Evolutionary conservation across 2,113 vertebrate genomes (phyloP).

Genomic region (Acanthisitta chloris): DNA sequence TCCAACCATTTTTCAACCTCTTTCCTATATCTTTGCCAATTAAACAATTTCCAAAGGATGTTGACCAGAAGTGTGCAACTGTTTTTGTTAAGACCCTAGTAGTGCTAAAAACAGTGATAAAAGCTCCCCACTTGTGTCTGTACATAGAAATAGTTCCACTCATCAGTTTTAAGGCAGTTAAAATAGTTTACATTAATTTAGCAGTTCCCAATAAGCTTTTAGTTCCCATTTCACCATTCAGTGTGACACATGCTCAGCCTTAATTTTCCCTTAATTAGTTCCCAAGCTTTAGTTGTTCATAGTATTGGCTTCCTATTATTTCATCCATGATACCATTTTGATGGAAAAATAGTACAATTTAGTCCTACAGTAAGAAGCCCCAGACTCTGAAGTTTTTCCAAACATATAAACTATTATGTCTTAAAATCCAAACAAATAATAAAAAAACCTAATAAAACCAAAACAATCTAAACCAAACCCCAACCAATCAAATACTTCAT

Average conservation of each 20-base stretch:
- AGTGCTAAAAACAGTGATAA: not conserved
- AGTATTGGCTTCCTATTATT: not conserved
- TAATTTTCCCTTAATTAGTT: not conserved
- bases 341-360: not conserved
- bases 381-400: not conserved
- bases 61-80: not conserved
- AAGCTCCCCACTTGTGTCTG: not conserved
- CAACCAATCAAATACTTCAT: not conserved
- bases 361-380: not conserved
- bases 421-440: not conserved
- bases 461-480: not conserved
- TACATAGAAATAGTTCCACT: not conserved
- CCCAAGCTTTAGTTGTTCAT: not conserved
- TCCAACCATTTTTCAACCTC: not conserved
- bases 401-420: not conserved
- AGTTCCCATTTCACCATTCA: not conserved
- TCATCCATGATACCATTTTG: not conserved
- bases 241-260: not conserved
- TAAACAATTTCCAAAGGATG: not conserved
- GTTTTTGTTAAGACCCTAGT: not conserved
- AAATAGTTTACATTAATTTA: not conserved
- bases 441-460: not conserved
- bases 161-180: not conserved
- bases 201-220: not conserved
- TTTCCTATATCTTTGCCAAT: not conserved